Base-by-base conservation (phyloP, 2,888 invertebrate genomes). In the Automeris io region DNA sequence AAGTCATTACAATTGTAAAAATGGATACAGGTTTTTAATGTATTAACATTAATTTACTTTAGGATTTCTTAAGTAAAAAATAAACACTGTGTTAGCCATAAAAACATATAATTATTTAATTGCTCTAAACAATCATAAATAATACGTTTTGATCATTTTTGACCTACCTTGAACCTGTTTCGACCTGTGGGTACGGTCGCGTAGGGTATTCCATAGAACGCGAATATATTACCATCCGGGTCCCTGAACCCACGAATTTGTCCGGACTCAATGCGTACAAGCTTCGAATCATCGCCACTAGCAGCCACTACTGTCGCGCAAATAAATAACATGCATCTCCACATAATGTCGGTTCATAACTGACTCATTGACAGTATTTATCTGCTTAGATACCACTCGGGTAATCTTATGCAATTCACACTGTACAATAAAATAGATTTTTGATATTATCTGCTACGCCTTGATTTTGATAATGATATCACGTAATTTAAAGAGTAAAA, bases 141-240 rank as follows among this genome's bases (percentile, higher is more conserved):
- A n/a, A n/a, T n/a, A n/a, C n/a, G n/a, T n/a, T n/a, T n/a, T n/a
- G n/a, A n/a, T n/a, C n/a, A n/a, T n/a, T n/a, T n/a, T n/a, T n/a
- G n/a, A n/a, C 43, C 43, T 44, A 49, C 67, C 53, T 69, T 68
- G 42, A 64, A 76, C 41, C 50, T 64, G 7, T 70, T 32, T 0
- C 26, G 22, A 1, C 71, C 73, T 3, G 55, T 64, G 0, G 75
- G 77, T 1, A 61, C 65, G n/a, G 64, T 70, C 1, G 77, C 77
- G 26, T 75, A 77, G 0, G 75, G 76, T 5, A 78, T 70, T 23
- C 62, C 57, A 29, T 64, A 58, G 39, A 72, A 78, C 1, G 45
- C 40, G 35, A 50, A 75, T 2, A 69, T 42, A 7, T 55, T 54
- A 3, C 47, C 41, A 3, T 42, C 43, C 0, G 54, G 47, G 4